Evolutionary conservation across 2,888 invertebrate genomes (phyloP).

Genomic region (Carabus problematicus): DNA sequence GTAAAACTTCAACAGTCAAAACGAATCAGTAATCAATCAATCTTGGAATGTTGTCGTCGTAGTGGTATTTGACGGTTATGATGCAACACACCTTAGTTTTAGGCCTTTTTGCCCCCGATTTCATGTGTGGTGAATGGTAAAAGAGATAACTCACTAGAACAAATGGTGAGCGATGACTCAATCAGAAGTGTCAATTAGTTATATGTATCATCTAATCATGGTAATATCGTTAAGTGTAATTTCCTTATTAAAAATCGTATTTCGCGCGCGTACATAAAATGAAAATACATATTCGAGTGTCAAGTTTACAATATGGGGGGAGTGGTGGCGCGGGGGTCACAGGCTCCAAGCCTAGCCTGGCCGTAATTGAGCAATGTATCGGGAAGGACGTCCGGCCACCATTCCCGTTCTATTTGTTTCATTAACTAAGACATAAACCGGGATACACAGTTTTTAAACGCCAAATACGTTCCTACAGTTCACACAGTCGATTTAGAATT

Average conservation of each 20-base stretch:
- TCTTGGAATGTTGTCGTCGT: constrained; percentile 13
- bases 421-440: constrained; percentile 40
- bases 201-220: constrained; percentile 35
- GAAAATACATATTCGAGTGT: constrained; percentile 34
- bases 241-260: constrained; percentile 26
- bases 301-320: constrained; percentile 20
- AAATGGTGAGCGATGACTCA: constrained; percentile 15
- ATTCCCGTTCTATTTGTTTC: constrained; percentile 9
- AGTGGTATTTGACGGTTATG: constrained; percentile 23
- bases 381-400: neutral
- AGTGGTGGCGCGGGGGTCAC: too few species aligned
- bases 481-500: constrained; percentile 42
- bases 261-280: constrained; percentile 36
- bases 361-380: too few species aligned
- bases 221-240: constrained; percentile 35
- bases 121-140: constrained; percentile 5
- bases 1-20: constrained; percentile 40
- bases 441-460: constrained; percentile 41
- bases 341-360: too few species aligned
- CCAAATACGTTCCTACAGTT: constrained; percentile 41
- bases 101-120: constrained; percentile 35
- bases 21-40: constrained; percentile 21
- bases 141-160: constrained; percentile 9
- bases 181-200: constrained; percentile 17
- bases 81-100: constrained; percentile 34